Conservation (phyloP, 1,140 invertebrate genomes). For the Pararge aegeria region DNA sequence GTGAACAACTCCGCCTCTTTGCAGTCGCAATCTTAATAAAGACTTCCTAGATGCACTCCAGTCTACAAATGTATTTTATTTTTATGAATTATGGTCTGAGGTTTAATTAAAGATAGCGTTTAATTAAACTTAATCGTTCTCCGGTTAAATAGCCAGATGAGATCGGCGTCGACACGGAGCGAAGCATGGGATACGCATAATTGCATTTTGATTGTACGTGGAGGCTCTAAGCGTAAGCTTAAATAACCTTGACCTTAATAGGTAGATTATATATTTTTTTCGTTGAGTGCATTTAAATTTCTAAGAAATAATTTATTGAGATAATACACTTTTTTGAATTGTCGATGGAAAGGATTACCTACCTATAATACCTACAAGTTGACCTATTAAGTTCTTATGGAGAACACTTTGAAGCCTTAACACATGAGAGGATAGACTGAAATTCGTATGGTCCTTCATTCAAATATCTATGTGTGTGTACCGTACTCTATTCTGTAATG, state of each 20-base stretch:
- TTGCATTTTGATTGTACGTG: slow-evolving; percentile 43
- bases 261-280: background rate
- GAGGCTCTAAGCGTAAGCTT: slow-evolving; percentile 2
- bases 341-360: too few relatives aligned
- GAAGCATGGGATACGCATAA: slow-evolving; percentile 38
- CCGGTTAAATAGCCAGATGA: slow-evolving; percentile 48
- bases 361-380: too few relatives aligned
- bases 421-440: too few relatives aligned
- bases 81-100: slow-evolving; percentile 55
- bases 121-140: slow-evolving; percentile 69
- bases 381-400: too few relatives aligned
- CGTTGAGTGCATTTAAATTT: background rate
- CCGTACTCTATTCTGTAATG: too few relatives aligned
- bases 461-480: too few relatives aligned
- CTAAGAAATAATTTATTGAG: background rate
- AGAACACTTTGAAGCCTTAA: too few relatives aligned
- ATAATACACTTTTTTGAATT: background rate
- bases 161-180: slow-evolving; percentile 26
- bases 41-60: slow-evolving; percentile 69
- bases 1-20: slow-evolving; percentile 65
- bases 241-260: slow-evolving; percentile 7
- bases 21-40: slow-evolving; percentile 76
- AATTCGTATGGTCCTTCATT: too few relatives aligned
- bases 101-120: slow-evolving; percentile 70
- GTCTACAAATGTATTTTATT: slow-evolving; percentile 59